Evolutionary conservation across 1,140 invertebrate genomes (phyloP).

Genomic region (Agrilus planipennis): DNA sequence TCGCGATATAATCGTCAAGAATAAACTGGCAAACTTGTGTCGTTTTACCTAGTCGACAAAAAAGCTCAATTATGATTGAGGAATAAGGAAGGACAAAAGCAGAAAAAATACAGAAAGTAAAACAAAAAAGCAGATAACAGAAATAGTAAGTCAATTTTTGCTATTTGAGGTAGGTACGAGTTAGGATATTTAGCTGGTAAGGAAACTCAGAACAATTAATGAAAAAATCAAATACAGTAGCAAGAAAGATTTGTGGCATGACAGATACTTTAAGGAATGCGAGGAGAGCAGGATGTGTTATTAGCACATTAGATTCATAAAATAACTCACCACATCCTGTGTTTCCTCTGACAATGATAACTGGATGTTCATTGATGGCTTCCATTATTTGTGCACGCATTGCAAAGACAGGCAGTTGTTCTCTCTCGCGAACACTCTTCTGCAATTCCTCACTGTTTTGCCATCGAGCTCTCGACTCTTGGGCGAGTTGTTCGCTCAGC

Average conservation of each 20-base stretch:
- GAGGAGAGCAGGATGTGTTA: too few relatives aligned
- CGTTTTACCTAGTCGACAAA: constrained; percentile 40
- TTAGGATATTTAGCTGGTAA: too few relatives aligned
- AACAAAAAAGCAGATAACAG: too few relatives aligned
- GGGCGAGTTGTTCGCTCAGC: constrained; percentile 65
- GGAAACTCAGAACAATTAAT: too few relatives aligned
- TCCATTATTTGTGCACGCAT: constrained; percentile 67
- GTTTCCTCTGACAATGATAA: constrained; percentile 81
- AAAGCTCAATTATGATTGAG: constrained; percentile 1
- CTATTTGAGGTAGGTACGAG: too few relatives aligned
- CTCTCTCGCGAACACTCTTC: constrained; percentile 54
- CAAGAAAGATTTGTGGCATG: too few relatives aligned
- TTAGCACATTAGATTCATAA: too few relatives aligned
- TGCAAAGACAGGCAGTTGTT: constrained; percentile 60
- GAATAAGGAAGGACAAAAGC: too few relatives aligned
- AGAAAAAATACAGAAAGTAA: too few relatives aligned
- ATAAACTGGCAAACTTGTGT: constrained; percentile 92
- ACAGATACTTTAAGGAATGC: too few relatives aligned
- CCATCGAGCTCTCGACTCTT: constrained; percentile 47
- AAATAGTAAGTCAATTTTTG: too few relatives aligned
- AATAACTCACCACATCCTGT: constrained; percentile 88
- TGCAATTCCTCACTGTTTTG: constrained; percentile 48
- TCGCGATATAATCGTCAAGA: constrained; percentile 85
- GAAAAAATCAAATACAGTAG: too few relatives aligned
- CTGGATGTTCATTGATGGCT: constrained; percentile 73